Evolutionary conservation across 2,113 vertebrate genomes (phyloP), one percentile per base, ranked within the genome.

Genomic region (Poeciliopsis prolifica): DNA sequence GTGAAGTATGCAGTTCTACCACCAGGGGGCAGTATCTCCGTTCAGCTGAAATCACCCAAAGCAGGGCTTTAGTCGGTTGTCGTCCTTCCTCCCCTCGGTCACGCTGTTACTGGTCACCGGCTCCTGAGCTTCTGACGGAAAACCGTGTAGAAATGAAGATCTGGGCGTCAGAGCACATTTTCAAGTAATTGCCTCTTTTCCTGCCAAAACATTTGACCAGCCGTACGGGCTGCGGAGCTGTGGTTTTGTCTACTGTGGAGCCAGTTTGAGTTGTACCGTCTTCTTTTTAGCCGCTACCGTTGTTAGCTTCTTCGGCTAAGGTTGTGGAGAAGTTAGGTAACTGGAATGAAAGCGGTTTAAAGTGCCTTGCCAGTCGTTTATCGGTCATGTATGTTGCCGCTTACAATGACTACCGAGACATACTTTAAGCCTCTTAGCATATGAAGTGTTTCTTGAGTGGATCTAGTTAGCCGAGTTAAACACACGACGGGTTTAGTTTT

Each of bases 111-210:
- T 9, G 37, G 76, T 78, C 79, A 24, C 84, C 72, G 82, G 81
- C 80, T 87, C 74, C 82, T 76, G 35, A 72, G 69, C 68, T 22
- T 81, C 51, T 77, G 83, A 81, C 83, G 61, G 6, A 70, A 74
- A 78, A 80, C 12, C 65, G 73, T 67, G 0, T 22, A 10, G 84
- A 68, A 80, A 95, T 95, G 94, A 95, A 95, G 89, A 94, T 95
- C 87, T 95, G 94, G 94, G 78, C 91, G 70, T 95, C 94, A 61
- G 94, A 95, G 78, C 94, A 95, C 78, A 81, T 94, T 89, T 95
- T 95, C 79, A 92, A 95, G 94, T 95, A 30, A 93, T 94, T 86
- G 1, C 0, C 15, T 51, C 5, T 62, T 1, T 30, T 6, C 51
- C 2, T 8, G 10, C 0, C 0, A 1, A 2, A 0, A 26, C n/a